These are phyloP conservation scores for Phalacrocorax aristotelis DNA, from an alignment of 2,113 vertebrate species.

Conservation along the genomic window DNA sequence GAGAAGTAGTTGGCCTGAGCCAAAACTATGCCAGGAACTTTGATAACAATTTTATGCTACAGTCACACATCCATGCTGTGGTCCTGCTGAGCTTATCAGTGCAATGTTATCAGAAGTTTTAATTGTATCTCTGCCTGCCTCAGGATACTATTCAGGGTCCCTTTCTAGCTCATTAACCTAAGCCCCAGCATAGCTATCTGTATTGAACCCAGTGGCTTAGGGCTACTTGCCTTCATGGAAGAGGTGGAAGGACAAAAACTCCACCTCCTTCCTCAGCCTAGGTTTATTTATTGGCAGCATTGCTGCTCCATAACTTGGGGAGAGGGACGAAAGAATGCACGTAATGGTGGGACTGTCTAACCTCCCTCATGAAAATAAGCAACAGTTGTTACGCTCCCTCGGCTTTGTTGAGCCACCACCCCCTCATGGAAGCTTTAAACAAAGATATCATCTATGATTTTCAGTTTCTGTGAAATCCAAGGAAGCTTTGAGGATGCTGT, in stretches of 20 bases:
- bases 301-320: neutral
- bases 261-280: neutral
- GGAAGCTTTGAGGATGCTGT: neutral
- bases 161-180: neutral
- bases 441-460: neutral
- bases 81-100: neutral
- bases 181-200: neutral
- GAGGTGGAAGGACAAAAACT: neutral
- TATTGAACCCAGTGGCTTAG: neutral
- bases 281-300: neutral
- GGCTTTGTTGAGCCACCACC: neutral
- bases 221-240: neutral
- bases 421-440: neutral
- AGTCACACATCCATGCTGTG: fast-evolving
- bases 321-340: neutral
- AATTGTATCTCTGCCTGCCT: neutral
- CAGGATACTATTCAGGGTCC: neutral
- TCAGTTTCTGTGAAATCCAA: neutral
- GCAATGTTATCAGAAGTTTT: neutral
- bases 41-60: neutral
- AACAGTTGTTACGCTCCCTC: neutral
- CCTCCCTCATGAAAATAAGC: neutral
- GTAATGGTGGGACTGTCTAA: neutral
- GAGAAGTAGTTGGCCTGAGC: neutral
- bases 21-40: neutral